Percentiles rank a stretch among this genome's conserved stretches.
phyloP scores from a whole-genome alignment of 2,113 vertebrate genomes.

The Piprites chloris region DNA sequence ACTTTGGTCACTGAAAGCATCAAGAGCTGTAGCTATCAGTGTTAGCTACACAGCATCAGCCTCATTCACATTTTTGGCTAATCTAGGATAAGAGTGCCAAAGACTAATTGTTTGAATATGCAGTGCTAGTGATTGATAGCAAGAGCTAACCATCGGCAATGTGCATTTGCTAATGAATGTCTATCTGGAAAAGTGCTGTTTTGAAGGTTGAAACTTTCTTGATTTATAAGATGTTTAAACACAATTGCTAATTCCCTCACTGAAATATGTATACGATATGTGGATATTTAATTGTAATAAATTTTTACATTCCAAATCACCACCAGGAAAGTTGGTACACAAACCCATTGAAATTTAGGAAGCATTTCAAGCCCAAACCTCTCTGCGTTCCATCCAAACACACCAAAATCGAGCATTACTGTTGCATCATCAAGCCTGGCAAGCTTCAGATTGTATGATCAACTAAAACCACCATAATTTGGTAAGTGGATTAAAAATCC shows the following conservation, averaged over 20 bases:
- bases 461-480: neutral
- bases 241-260: neutral
- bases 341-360: neutral
- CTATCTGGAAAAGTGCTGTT: neutral
- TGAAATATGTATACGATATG: neutral
- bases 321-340: neutral
- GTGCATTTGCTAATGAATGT: conserved; percentile 2
- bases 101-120: neutral
- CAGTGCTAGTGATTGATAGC: neutral
- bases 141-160: neutral
- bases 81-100: neutral
- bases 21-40: neutral
- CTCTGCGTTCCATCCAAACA: neutral
- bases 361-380: neutral
- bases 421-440: neutral
- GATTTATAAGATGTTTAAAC: conserved; percentile 4
- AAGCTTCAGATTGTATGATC: neutral
- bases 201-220: neutral
- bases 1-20: neutral
- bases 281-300: neutral
- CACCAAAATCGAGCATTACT: neutral
- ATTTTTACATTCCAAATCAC: neutral
- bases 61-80: neutral
- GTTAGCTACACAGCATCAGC: neutral
- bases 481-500: neutral